Percentiles rank a stretch among this genome's conserved stretches.
These are phyloP conservation scores for Amia ocellicauda DNA, from an alignment of 2,113 vertebrate genomes.

Conservation along the genomic window DNA sequence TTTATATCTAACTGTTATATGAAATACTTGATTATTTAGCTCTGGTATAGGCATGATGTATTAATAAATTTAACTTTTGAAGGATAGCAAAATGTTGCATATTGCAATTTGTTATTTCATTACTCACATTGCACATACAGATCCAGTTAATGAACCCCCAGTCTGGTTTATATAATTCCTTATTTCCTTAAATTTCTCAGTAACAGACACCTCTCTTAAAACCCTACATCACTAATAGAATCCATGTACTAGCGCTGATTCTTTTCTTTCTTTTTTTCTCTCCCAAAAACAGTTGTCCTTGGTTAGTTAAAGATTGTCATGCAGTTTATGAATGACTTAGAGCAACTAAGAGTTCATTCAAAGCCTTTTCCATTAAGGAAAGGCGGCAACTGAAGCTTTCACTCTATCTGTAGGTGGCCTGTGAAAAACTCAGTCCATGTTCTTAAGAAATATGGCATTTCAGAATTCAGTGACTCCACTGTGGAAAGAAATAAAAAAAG, in stretches of 20 bases:
- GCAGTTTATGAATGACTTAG: too few relatives aligned
- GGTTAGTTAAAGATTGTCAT: too few relatives aligned
- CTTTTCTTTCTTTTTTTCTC: neutral
- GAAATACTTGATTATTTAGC: too few relatives aligned
- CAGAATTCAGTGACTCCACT: neutral
- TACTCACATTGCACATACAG: neutral
- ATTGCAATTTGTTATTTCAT: neutral
- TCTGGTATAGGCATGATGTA: neutral
- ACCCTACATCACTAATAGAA: neutral
- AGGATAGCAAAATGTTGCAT: neutral
- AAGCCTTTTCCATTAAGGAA: too few relatives aligned
- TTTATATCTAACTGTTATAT: too few relatives aligned
- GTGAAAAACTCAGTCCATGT: neutral
- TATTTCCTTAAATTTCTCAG: neutral
- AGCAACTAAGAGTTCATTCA: too few relatives aligned
- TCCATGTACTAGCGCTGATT: neutral
- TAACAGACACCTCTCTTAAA: neutral
- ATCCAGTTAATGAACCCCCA: neutral
- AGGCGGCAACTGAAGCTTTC: too few relatives aligned
- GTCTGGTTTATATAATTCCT: neutral
- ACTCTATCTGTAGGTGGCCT: neutral
- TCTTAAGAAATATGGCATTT: neutral
- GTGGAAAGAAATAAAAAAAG: too few relatives aligned
- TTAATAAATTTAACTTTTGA: neutral
- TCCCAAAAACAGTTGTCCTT: neutral